These are phyloP conservation scores for Formica exsecta DNA, from an alignment of 1,140 invertebrate genomes.

Conservation along the genomic window DNA sequence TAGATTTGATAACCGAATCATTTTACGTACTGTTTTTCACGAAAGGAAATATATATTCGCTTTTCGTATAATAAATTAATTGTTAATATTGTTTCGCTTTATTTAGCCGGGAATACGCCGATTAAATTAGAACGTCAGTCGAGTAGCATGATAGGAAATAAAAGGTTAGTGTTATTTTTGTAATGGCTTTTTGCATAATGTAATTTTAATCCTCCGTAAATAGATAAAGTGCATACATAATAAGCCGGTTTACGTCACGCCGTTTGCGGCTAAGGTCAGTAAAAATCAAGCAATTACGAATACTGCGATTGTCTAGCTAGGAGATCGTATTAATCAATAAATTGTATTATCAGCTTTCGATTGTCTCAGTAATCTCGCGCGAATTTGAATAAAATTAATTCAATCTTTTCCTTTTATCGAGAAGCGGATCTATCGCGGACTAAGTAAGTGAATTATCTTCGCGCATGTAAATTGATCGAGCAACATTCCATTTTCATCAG, in stretches of 20 bases:
- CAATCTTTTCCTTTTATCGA: not conserved
- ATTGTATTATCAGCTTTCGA: not conserved
- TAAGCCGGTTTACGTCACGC: constrained; percentile 52
- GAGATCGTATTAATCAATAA: not conserved
- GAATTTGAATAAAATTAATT: not conserved
- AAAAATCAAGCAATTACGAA: constrained; percentile 43
- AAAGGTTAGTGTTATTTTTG: constrained; percentile 56
- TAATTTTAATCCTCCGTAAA: constrained; percentile 54
- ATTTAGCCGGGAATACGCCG: constrained; percentile 21
- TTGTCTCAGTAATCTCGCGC: not conserved
- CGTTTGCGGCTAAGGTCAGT: constrained; percentile 35
- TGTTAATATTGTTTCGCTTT: not conserved
- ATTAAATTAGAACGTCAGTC: constrained; percentile 39
- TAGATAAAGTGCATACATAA: constrained; percentile 53
- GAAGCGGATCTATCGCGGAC: not conserved
- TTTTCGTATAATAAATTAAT: not conserved
- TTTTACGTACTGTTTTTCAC: not conserved
- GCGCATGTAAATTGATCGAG: constrained; percentile 23
- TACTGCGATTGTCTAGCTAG: not conserved
- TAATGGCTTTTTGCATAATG: constrained; percentile 45
- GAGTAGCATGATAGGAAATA: constrained; percentile 35
- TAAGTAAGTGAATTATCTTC: not conserved
- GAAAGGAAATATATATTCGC: not conserved
- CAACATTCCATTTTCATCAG: constrained; percentile 25
- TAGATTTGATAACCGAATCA: not conserved